These are phyloP conservation scores for Centropyge bicolor DNA, from an alignment of 2,797 vertebrate species.

Conservation along the genomic window DNA sequence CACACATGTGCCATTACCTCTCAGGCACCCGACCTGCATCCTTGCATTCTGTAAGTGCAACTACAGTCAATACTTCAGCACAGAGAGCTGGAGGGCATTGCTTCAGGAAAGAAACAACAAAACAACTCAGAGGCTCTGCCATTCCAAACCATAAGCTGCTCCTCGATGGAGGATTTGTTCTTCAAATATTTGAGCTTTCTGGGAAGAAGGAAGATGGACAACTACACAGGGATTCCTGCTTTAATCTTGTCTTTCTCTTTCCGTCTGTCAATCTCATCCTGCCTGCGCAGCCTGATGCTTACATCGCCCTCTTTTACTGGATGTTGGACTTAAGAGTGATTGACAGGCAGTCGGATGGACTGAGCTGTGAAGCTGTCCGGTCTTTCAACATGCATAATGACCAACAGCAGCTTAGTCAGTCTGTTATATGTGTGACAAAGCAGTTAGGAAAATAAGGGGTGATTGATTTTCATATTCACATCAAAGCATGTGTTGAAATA, in stretches of 20 bases:
- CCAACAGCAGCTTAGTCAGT: slow-evolving; percentile 43
- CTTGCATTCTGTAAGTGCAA: neutral
- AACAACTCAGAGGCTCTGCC: neutral
- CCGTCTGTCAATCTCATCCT: slow-evolving; percentile 36
- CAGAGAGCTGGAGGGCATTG: slow-evolving; percentile 19
- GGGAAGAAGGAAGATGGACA: slow-evolving; percentile 23
- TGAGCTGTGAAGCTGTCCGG: slow-evolving; percentile 51
- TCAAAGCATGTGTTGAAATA: neutral
- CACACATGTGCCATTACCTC: slow-evolving; percentile 2
- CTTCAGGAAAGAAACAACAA: slow-evolving; percentile 26
- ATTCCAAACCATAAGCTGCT: slow-evolving; percentile 21
- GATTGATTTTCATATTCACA: slow-evolving; percentile 32
- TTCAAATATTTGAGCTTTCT: slow-evolving; percentile 32
- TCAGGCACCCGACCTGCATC: slow-evolving; percentile 2
- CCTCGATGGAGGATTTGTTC: slow-evolving; percentile 39
- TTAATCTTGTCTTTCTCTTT: slow-evolving; percentile 49
- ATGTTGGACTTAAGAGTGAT: slow-evolving; percentile 56
- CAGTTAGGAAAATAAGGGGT: neutral
- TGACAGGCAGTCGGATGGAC: slow-evolving; percentile 45
- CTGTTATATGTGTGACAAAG: slow-evolving; percentile 25
- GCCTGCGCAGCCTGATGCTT: slow-evolving; percentile 32
- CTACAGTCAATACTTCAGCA: neutral
- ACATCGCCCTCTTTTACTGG: slow-evolving; percentile 29
- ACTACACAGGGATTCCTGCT: slow-evolving; percentile 40
- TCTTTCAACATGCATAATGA: slow-evolving; percentile 54